Evolutionary conservation across 2,888 invertebrate genomes (phyloP), one percentile per base, ranked within the genome.

Genomic region (Campoplex capitator): DNA sequence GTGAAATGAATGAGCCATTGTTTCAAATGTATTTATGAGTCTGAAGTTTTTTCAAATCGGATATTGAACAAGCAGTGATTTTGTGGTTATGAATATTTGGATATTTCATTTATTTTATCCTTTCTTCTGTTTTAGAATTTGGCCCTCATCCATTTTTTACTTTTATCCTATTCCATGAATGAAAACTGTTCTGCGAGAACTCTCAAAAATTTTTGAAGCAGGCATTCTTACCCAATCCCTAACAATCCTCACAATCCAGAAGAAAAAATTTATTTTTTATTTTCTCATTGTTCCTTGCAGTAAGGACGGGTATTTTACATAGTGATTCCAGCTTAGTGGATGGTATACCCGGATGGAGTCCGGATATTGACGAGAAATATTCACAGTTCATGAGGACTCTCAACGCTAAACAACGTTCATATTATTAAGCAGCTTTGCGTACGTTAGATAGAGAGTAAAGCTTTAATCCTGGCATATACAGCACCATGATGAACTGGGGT

Each of bases 371-470:
- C 51, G n/a, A 67, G 23, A 23, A 38, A 54, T 38, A 38, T 67
- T 38, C 18, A 0, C 16, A 54, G 2, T 54, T 74, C 8, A 67
- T 42, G 67, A 74, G 74, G 48, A n/a, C 42, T 51, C 42, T 65
- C 18, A 38, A 35, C 51, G 58, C 68, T 76, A 74, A 84, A 81
- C 58, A 74, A 45, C 45, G 68, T 75, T 58, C 75, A 76, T 58
- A 84, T 85, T 54, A 82, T 85, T 75, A 84, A 82, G 65, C 58
- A 74, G 75, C 70, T 80, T 80, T 77, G 80, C 80, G 9, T 32
- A 58, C 70, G 42, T 42, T 58, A 13, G 16, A 16, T n/a, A n/a
- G 32, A 16, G 62, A 65, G 28, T 54, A 79, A 56, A 56, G 71
- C 42, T 51, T 42, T 42, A 68, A 54, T 35, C 51, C 51, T 42